Base-by-base conservation (phyloP, 2,797 vertebrate genomes). In the Columba guinea region DNA sequence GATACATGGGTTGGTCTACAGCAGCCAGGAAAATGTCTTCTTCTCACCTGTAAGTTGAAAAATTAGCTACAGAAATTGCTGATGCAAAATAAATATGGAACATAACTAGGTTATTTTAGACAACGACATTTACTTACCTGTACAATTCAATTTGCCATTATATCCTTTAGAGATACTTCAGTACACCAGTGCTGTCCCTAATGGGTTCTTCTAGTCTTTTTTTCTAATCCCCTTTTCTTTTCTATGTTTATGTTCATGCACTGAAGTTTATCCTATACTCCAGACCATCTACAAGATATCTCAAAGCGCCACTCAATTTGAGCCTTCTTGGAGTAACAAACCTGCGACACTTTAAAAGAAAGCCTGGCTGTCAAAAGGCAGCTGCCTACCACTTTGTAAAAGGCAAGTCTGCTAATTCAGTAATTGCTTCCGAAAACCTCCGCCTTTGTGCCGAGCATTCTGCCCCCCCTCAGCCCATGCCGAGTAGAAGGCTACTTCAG, bases 341-440 rank as follows among this genome's bases (percentile, higher is more conserved):
- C n/a, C 73, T 63, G 24, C 1, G 2, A 75, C 20, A 35, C 23
- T 67, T 58, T 39, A 51, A 77, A 83, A 86, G n/a, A 52, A 91
- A 81, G 73, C 24, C 32, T 76, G 77, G 63, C 89, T 92, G 49
- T 84, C 58, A 71, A 75, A 95, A 93, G 62, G 64, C 73, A 84
- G 82, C 62, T 55, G 55, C 73, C 75, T 65, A 83, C 41, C 79
- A 51, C 75, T 65, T 86, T 60, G 44, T 27, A 9, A 74, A 85
- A 77, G 26, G 74, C 22, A 65, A 80, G 51, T 16, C 82, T 48
- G 27, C 60, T 87, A 89, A 93, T 85, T 83, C 87, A 93, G 7
- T 84, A 83, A 93, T 21, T 85, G 82, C 82, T 78, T 76, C 44
- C 37, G 58, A 91, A 91, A 82, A 85, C 26, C 49, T 71, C 51